phyloP scores from a whole-genome alignment of 2,888 invertebrate genomes.

The Calameuta idolon region DNA sequence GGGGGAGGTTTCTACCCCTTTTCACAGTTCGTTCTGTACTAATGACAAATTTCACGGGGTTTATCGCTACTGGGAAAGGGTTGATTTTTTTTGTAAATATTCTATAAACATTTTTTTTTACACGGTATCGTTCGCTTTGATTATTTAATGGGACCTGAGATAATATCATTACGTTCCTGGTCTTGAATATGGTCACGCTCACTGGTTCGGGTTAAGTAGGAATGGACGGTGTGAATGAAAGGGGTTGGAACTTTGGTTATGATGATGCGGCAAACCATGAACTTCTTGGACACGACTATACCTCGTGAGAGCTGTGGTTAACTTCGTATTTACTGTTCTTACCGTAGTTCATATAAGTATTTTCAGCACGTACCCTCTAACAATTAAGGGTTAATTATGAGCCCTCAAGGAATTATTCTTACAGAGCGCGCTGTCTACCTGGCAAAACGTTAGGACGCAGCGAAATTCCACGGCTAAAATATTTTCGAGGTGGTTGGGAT shows the following conservation, averaged over 20 bases:
- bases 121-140: neutral
- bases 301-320: conserved; percentile 16
- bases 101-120: neutral
- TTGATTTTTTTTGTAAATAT: neutral
- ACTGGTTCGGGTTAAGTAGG: neutral
- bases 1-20: neutral
- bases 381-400: neutral
- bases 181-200: neutral
- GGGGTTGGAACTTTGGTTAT: conserved; percentile 22
- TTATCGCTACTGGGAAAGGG: neutral
- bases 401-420: neutral
- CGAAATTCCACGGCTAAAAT: neutral
- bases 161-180: neutral
- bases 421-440: neutral
- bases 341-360: neutral
- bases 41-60: neutral
- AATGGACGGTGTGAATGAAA: conserved; percentile 2
- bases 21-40: neutral
- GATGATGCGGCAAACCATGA: conserved; percentile 22
- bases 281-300: conserved; percentile 23
- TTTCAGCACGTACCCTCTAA: neutral
- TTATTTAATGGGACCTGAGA: neutral
- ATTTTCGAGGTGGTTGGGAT: neutral
- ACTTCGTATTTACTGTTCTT: conserved; percentile 15
- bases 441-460: neutral